phyloP scores from a whole-genome alignment of 2,113 vertebrate genomes.

The Apistogramma diplotaenia region DNA sequence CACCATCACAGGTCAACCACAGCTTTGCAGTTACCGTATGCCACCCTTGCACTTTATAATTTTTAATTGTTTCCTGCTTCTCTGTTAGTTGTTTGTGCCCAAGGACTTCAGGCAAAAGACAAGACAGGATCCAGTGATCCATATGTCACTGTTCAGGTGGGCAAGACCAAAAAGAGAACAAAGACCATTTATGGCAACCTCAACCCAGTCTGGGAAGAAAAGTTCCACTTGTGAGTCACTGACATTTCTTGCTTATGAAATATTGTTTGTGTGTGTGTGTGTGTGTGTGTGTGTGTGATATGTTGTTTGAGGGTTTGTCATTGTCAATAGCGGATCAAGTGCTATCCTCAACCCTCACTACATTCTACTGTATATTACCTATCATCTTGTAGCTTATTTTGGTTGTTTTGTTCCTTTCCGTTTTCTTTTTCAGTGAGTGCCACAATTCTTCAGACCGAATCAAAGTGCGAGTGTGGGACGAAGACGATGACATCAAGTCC shows the following conservation, averaged over 20 bases:
- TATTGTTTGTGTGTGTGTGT: no score
- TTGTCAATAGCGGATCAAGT: background rate
- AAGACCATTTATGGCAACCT: constrained; percentile 98
- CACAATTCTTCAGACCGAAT: constrained; percentile 98
- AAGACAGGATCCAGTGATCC: constrained; percentile 98
- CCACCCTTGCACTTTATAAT: background rate
- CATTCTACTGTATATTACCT: background rate
- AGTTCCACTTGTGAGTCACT: constrained; percentile 94
- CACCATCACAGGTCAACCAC: background rate
- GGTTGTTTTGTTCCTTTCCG: background rate
- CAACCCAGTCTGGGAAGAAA: constrained; percentile 98
- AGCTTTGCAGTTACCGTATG: background rate
- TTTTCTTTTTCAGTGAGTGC: constrained; percentile 85
- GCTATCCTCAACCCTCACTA: background rate
- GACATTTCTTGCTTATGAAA: background rate
- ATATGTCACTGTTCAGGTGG: constrained; percentile 96
- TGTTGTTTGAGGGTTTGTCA: background rate
- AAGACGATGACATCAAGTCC: constrained; percentile 98
- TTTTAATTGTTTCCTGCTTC: constrained; percentile 2
- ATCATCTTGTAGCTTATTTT: background rate
- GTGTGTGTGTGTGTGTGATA: background rate
- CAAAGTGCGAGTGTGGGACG: constrained; percentile 98
- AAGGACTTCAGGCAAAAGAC: constrained; percentile 97
- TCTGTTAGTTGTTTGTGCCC: constrained; percentile 89
- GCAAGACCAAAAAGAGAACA: constrained; percentile 97